phyloP scores from a whole-genome alignment of 2,797 vertebrate genomes.

The Cheirogaleus major region DNA sequence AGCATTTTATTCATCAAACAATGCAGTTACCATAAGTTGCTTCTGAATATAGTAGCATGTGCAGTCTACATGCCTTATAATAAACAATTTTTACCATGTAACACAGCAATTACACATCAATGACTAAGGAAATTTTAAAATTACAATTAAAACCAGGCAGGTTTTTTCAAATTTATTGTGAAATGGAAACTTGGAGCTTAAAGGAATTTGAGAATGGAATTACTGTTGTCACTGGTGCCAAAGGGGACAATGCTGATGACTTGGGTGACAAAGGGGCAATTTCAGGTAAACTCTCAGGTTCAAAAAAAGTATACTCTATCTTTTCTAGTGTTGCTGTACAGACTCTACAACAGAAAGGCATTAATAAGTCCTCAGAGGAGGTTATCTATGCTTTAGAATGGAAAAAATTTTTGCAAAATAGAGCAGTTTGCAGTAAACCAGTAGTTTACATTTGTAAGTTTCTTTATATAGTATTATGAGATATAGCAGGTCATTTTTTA shows the following conservation, averaged over 20 bases:
- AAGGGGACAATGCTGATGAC: neutral
- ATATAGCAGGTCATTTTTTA: neutral
- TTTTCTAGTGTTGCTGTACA: neutral
- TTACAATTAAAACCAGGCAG: neutral
- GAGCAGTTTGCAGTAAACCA: neutral
- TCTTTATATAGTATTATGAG: neutral
- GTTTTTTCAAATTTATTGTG: neutral
- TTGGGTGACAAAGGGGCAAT: neutral
- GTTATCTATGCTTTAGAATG: neutral
- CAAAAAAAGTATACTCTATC: neutral
- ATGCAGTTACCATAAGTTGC: neutral
- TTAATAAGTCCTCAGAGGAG: neutral
- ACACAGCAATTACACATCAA: neutral
- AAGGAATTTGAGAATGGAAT: neutral
- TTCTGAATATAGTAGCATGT: neutral
- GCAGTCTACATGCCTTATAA: neutral
- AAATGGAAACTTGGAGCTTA: neutral
- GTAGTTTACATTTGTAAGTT: slow-evolving; percentile 13
- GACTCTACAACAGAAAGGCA: neutral
- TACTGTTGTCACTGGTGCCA: neutral
- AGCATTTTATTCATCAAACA: neutral
- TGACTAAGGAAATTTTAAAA: slow-evolving; percentile 3
- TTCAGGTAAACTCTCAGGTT: neutral
- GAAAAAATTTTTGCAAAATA: neutral
- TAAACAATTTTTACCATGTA: neutral